Conservation (phyloP, 2,113 vertebrate species). For the Climacteris rufus region DNA sequence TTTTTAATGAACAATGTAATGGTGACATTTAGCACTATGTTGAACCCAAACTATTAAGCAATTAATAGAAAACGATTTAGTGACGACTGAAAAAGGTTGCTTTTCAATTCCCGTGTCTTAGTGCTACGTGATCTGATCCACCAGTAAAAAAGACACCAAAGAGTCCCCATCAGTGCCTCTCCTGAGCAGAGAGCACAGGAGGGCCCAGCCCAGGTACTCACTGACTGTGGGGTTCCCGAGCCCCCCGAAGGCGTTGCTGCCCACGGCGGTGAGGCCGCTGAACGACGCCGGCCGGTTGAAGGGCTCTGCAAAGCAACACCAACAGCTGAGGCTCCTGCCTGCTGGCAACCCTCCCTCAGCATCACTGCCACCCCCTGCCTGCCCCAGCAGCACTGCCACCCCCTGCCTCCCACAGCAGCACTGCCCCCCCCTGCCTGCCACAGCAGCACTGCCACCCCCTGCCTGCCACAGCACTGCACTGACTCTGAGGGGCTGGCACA, state of each 20-base stretch:
- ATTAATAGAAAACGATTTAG: background rate
- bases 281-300: slow-evolving; percentile 89
- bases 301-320: slow-evolving; percentile 77
- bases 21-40: background rate
- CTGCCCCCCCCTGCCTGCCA: too few relatives aligned
- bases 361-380: too few relatives aligned
- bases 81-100: background rate
- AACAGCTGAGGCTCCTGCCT: background rate
- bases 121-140: background rate
- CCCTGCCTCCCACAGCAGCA: too few relatives aligned
- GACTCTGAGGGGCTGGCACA: background rate
- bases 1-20: background rate
- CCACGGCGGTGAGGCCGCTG: slow-evolving; percentile 88
- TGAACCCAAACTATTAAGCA: background rate
- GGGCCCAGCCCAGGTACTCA: slow-evolving; percentile 77
- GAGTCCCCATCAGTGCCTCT: background rate
- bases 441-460: too few relatives aligned
- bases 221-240: slow-evolving; percentile 96
- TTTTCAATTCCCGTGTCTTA: background rate
- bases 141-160: background rate
- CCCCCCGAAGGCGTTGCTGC: slow-evolving; percentile 93
- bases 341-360: too few relatives aligned
- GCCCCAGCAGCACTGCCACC: too few relatives aligned
- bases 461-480: background rate
- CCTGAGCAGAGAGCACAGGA: background rate